A percentile compares a stretch with the other conserved stretches of the same genome.
Evolutionary conservation across 2,113 vertebrate genomes (phyloP).

Genomic region (Pomatorhinus ruficollis): DNA sequence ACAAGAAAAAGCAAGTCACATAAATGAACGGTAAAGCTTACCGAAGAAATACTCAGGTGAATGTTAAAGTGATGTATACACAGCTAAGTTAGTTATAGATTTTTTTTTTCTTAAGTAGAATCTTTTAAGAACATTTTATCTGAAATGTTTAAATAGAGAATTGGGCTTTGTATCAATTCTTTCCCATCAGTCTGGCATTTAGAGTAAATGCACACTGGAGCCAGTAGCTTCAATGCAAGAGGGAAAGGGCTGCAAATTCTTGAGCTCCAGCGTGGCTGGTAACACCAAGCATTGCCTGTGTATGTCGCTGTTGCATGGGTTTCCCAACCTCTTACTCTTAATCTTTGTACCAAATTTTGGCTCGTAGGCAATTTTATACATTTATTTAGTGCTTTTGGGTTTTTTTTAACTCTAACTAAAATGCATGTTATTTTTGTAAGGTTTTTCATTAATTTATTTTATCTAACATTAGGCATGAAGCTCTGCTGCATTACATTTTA

Average conservation of each 20-base stretch:
- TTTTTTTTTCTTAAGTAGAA: background rate
- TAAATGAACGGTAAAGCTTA: background rate
- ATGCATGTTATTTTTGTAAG: background rate
- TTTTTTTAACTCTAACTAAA: constrained; percentile 8
- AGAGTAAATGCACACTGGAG: background rate
- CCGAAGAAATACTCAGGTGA: background rate
- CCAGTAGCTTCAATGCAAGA: background rate
- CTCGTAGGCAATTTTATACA: background rate
- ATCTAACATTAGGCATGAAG: constrained; percentile 79
- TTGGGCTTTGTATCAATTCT: background rate
- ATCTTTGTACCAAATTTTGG: background rate
- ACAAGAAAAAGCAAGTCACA: background rate
- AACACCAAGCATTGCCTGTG: constrained; percentile 6
- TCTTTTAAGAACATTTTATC: background rate
- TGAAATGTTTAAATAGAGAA: background rate
- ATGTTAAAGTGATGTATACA: background rate
- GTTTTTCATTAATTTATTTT: background rate
- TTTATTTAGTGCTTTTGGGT: background rate
- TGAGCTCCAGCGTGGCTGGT: background rate
- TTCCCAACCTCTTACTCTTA: background rate
- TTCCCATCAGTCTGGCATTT: background rate
- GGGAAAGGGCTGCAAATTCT: background rate
- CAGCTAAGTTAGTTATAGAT: background rate
- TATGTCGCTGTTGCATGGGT: constrained; percentile 66
- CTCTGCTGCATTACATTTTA: constrained; percentile 86